Conservation (phyloP, 1,140 invertebrate species). For the Diorhabda carinulata region DNA sequence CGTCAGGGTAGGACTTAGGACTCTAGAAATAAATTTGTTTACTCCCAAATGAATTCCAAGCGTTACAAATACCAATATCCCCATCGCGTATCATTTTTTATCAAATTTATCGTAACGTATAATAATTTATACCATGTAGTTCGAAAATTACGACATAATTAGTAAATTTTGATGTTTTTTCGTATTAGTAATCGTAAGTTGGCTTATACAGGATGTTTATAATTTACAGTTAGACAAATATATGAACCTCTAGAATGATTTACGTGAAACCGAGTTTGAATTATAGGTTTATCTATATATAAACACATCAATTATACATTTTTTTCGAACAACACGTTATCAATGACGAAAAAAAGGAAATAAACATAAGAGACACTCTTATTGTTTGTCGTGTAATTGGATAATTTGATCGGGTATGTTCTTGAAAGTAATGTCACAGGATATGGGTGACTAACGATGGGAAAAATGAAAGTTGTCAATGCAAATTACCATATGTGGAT, state of each 20-base stretch:
- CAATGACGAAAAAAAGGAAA: constrained; percentile 1
- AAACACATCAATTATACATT: background rate
- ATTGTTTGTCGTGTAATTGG: constrained; percentile 6
- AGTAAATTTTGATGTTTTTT: background rate
- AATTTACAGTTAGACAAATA: constrained; percentile 5
- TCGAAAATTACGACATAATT: too few relatives aligned
- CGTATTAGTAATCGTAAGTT: background rate
- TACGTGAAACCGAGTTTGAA: constrained; percentile 4
- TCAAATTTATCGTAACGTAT: too few relatives aligned
- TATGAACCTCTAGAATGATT: constrained; percentile 13
- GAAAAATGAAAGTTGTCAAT: background rate
- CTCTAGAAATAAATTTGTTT: too few relatives aligned
- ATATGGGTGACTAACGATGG: constrained; percentile 1
- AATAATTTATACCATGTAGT: too few relatives aligned
- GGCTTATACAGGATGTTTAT: constrained; percentile 10
- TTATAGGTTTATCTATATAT: background rate
- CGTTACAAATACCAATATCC: too few relatives aligned
- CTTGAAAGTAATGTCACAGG: constrained; percentile 13
- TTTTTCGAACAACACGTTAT: background rate
- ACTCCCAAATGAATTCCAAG: too few relatives aligned
- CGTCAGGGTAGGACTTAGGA: too few relatives aligned
- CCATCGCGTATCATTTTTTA: too few relatives aligned
- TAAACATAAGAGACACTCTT: background rate
- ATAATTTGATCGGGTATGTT: constrained; percentile 4
- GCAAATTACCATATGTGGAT: too few relatives aligned